Percentiles rank a stretch among this genome's conserved stretches.
Conservation (phyloP, 2,797 vertebrate genomes). For the Manis pentadactyla region DNA sequence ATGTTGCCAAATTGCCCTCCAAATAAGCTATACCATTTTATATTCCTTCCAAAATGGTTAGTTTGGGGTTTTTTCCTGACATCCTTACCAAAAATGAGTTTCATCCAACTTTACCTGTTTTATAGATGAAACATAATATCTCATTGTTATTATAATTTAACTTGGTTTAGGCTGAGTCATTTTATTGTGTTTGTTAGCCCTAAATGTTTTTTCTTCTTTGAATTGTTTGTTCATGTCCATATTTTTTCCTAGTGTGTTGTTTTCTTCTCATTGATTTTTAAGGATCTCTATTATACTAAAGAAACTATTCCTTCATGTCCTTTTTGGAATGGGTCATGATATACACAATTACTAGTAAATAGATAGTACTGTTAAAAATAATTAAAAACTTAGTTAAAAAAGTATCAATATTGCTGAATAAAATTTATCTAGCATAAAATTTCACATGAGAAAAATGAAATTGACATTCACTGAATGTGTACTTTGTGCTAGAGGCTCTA, state of each 20-base stretch:
- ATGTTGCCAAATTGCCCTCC: background rate
- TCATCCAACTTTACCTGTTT: background rate
- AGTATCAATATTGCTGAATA: background rate
- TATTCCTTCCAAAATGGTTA: background rate
- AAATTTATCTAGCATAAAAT: background rate
- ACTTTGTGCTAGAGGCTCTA: background rate
- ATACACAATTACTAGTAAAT: background rate
- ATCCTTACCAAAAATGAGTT: background rate
- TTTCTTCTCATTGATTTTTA: background rate
- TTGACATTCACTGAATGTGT: background rate
- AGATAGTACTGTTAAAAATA: background rate
- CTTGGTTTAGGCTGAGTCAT: background rate
- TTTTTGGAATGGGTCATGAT: background rate
- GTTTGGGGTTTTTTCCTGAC: background rate
- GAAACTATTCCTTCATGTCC: background rate
- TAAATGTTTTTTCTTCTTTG: background rate
- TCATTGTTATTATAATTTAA: background rate
- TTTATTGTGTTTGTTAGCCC: background rate
- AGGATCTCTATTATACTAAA: background rate
- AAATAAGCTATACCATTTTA: background rate
- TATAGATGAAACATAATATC: background rate
- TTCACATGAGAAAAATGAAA: conserved; percentile 21
- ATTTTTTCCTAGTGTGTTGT: background rate
- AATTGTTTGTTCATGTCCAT: background rate
- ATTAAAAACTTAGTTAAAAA: background rate